Evolutionary conservation across 2,888 invertebrate species (phyloP).

Genomic region (Amblyjoppa proteus): DNA sequence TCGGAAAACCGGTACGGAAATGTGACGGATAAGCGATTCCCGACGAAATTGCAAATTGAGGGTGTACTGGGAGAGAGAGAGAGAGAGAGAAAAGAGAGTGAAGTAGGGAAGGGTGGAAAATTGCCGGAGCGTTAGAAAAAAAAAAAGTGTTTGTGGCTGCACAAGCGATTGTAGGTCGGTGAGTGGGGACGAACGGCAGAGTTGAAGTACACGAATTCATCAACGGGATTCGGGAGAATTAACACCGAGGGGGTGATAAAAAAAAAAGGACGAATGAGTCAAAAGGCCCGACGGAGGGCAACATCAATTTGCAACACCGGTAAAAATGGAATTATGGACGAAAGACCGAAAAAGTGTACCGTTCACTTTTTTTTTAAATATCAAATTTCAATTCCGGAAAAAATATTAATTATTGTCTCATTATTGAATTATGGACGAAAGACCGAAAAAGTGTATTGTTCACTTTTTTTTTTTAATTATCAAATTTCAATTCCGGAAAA

Average conservation of each 20-base stretch:
- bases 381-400: not conserved
- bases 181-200: not conserved
- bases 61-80: not conserved
- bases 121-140: not conserved
- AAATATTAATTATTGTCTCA: no score
- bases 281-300: not conserved
- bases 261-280: not conserved
- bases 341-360: not conserved
- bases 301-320: not conserved
- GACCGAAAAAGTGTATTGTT: not conserved
- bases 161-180: not conserved
- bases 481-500: not conserved
- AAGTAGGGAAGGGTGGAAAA: not conserved
- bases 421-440: not conserved
- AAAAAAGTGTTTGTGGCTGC: not conserved
- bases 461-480: not conserved
- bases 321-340: not conserved
- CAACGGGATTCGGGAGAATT: conserved; percentile 10
- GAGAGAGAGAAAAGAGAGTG: not conserved
- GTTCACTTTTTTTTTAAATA: not conserved
- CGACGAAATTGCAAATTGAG: conserved; percentile 54
- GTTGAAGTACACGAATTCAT: conserved; percentile 6
- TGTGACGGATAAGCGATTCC: conserved; percentile 57
- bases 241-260: not conserved
- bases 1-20: conserved; percentile 51